These are phyloP conservation scores for Drosophila littoralis DNA, from an alignment of 1,140 invertebrate species.

Conservation along the genomic window DNA sequence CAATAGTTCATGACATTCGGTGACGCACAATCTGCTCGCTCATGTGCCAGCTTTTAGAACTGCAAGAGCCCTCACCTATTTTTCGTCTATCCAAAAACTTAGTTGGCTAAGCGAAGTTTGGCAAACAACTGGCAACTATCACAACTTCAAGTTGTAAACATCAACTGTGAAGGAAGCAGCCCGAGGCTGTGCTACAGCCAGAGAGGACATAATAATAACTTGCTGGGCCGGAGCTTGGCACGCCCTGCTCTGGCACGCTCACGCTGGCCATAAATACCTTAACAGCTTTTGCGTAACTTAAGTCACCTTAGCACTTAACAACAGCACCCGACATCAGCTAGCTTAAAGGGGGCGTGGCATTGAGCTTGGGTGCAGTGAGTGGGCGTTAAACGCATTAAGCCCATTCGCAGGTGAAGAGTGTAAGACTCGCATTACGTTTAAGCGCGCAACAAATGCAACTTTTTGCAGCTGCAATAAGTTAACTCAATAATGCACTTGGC, in stretches of 20 bases:
- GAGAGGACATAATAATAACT: constrained; percentile 44
- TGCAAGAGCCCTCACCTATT: background rate
- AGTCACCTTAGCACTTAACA: constrained; percentile 76
- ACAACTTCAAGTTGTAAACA: constrained; percentile 30
- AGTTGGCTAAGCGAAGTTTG: constrained; percentile 27
- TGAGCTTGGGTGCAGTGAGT: background rate
- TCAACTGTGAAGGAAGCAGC: constrained; percentile 15
- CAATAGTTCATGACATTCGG: too few relatives aligned
- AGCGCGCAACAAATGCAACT: constrained; percentile 63
- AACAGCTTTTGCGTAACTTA: constrained; percentile 77
- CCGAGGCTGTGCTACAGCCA: constrained; percentile 12
- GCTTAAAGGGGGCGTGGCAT: background rate
- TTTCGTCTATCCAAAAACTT: background rate
- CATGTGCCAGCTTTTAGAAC: background rate
- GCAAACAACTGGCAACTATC: constrained; percentile 34
- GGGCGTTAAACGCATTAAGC: constrained; percentile 67
- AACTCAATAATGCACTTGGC: constrained; percentile 80
- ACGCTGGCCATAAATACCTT: constrained; percentile 76
- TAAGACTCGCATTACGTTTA: constrained; percentile 67
- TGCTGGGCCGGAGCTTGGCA: constrained; percentile 26
- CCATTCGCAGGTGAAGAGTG: constrained; percentile 53
- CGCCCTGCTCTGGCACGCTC: constrained; percentile 31
- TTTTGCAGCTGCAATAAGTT: constrained; percentile 67
- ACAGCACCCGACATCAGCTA: constrained; percentile 20
- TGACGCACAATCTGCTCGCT: background rate